Base-by-base conservation (phyloP, 1,140 invertebrate species). In the Dreissena polymorpha region DNA sequence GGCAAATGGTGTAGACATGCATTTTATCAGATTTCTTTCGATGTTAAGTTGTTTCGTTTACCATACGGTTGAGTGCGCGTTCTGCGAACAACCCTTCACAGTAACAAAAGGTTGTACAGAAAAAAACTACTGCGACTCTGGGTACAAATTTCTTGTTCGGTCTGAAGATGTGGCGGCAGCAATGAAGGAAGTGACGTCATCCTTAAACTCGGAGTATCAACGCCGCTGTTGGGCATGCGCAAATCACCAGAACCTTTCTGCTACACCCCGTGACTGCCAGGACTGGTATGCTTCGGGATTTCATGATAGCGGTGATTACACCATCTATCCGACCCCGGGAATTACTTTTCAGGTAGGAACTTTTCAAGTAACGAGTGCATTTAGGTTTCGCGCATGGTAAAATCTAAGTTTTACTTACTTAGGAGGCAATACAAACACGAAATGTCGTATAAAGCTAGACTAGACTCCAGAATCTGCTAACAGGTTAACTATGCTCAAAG, bases 261-360 rank as follows among this genome's bases (percentile, higher is more conserved):
- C 57, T 60, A 60, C 57, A n/a, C 57, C 57, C 2, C 57, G 57
- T 60, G 57, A 60, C 57, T 60, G 57, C 57, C 57, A 60, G 21
- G 16, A 60, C 57, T 18, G 16, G 57, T 60, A 60, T 12, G 10
- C 16, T 23, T 23, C 16, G 21, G 57, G 57, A 6, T 18, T n/a
- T 6, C 16, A 6, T n/a, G 21, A 60, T 23, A 60, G 16, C 16
- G 57, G 57, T 2, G 57, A 5, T 60, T 60, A 60, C 10, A 60
- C 57, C 16, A 60, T 60, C 21, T 60, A 60, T 23, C 57, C 57
- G 16, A 60, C 2, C 6, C 57, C 57, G 21, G 57, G 57, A 18
- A 3, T 60, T 3, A 23, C 21, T 5, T 60, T 60, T 60, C 3
- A 60, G 57, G 57, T 60, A 60, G 3, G 57, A 39, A 39, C n/a